A percentile compares a stretch with the other conserved stretches of the same genome.
Evolutionary conservation across 2,113 vertebrate genomes (phyloP).

Genomic region (Hypocryptadius cinnamomeus): DNA sequence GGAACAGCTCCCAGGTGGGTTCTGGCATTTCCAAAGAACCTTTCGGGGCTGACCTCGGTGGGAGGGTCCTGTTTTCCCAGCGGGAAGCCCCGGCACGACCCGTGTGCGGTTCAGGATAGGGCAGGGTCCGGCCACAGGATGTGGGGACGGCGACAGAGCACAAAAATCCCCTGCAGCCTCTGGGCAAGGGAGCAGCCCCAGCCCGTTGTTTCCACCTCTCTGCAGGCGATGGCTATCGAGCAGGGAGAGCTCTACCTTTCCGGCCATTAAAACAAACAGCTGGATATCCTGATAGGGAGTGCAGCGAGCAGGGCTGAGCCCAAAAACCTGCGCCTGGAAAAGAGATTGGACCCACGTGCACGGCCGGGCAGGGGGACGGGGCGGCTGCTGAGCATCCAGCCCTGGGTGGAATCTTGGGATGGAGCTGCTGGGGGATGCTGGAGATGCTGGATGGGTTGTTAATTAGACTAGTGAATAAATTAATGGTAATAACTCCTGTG

Average conservation of each 20-base stretch:
- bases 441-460: neutral
- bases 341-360: neutral
- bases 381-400: neutral
- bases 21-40: neutral
- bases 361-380: neutral
- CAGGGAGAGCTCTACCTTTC: constrained; percentile 14
- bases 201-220: neutral
- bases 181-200: neutral
- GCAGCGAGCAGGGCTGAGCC: neutral
- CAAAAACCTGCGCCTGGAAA: neutral
- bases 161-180: neutral
- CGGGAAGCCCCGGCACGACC: neutral
- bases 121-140: constrained; percentile 21
- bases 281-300: constrained; percentile 33
- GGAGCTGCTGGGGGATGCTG: neutral
- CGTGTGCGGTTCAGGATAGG: neutral
- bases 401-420: neutral
- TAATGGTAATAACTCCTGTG: fast-evolving
- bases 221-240: neutral
- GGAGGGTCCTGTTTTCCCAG: neutral
- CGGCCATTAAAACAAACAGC: constrained; percentile 22
- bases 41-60: fast-evolving
- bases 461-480: fast-evolving
- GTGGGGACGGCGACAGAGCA: neutral
- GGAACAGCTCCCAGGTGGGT: neutral